Evolutionary conservation across 2,888 invertebrate species (phyloP).

Genomic region (Seira musarum): DNA sequence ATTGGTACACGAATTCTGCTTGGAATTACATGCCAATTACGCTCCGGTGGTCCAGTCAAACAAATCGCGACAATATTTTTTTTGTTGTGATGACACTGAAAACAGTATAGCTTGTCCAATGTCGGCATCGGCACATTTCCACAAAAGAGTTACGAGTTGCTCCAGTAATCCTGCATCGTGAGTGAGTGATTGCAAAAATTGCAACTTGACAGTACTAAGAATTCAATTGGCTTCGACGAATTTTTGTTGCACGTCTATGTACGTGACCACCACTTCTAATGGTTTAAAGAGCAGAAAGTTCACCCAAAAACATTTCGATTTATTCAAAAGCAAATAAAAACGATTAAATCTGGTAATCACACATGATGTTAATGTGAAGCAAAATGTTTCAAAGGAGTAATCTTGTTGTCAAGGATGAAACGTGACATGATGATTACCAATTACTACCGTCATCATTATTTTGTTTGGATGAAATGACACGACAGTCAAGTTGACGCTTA

Average conservation of each 20-base stretch:
- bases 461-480: not conserved
- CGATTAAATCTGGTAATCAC: not conserved
- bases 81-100: not conserved
- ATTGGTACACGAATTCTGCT: not conserved
- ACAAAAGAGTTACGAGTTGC: not conserved
- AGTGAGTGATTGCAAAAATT: too few relatives aligned
- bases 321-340: not conserved
- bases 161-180: not conserved
- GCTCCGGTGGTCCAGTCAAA: slow-evolving; percentile 3
- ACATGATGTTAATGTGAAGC: not conserved
- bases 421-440: not conserved
- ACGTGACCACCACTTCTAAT: too few relatives aligned
- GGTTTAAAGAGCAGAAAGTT: too few relatives aligned
- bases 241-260: too few relatives aligned
- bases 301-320: too few relatives aligned
- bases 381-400: not conserved
- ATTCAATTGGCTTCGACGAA: too few relatives aligned
- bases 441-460: not conserved
- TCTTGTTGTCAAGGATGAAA: slow-evolving; percentile 1
- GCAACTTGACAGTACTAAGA: too few relatives aligned
- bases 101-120: not conserved
- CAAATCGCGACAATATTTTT: not conserved
- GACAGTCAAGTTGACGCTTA: not conserved
- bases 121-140: not conserved
- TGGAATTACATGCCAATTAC: not conserved